Evolutionary conservation across 2,113 vertebrate species (phyloP), one percentile per base, ranked within the genome.

Genomic region (Thunnus maccoyii): DNA sequence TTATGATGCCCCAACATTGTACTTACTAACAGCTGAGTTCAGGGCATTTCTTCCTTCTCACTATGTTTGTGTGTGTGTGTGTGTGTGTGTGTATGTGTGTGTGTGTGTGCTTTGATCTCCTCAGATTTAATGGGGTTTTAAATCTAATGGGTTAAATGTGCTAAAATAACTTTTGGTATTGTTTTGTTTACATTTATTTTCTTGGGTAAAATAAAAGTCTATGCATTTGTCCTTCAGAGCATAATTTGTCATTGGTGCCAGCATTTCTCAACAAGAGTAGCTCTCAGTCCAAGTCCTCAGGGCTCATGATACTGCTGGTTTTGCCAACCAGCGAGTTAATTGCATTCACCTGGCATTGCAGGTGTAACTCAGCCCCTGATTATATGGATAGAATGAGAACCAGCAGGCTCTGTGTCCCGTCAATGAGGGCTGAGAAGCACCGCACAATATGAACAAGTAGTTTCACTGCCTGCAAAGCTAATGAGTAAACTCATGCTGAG

Each of bases 401-500:
- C 89, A 88, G 88, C 81, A 69, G 76, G 76, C 65, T 67, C 18
- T 0, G 32, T 41, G 72, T 73, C 51, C 22, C 7, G 3, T 72
- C 81, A 71, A 15, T n/a, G 69, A 81, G 46, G 50, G 76, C 54
- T 22, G 65, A 89, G 78, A 70, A 62, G 61, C 76, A 18, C 55
- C 48, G 64, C 72, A 27, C 52, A 78, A 52, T 69, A 55, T 41
- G 30, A 80, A 61, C 1, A 17, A 63, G 66, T 16, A 25, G 84
- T 69, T 70, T 72, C 75, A 56, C 69, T 56, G 79, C 41, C 48
- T 5, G 60, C 69, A 56, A 77, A 70, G 74, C 69, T 76, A 80
- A 88, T 84, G 60, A 86, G 83, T 80, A 57, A 85, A 88, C 64
- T 82, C 74, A 71, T 16, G 72, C 82, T 58, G 80, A 76, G 81